A percentile compares a stretch with the other conserved stretches of the same genome.
These are phyloP conservation scores for Choloepus hoffmanni DNA, from an alignment of 2,113 vertebrate genomes.

Conservation along the genomic window DNA sequence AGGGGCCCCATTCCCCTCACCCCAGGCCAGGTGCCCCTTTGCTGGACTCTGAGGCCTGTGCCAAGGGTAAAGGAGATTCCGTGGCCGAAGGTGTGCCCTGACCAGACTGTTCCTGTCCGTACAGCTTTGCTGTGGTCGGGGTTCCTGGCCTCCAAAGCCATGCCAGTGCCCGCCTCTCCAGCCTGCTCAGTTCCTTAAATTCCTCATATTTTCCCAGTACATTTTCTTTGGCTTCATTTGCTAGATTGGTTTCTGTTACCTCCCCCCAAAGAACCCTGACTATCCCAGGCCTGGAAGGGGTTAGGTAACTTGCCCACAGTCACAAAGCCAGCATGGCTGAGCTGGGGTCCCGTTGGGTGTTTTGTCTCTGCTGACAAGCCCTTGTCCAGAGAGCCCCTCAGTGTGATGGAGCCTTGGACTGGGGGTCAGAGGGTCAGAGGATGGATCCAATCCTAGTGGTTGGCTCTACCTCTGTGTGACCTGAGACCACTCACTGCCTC, in stretches of 20 bases:
- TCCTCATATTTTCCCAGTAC: background rate
- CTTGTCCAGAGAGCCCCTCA: background rate
- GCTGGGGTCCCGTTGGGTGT: background rate
- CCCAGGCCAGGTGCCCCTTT: background rate
- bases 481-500: background rate
- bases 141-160: background rate
- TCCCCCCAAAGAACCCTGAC: background rate
- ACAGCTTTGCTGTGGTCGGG: background rate
- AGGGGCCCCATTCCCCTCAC: background rate
- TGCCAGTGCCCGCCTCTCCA: background rate
- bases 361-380: background rate
- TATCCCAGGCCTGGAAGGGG: background rate
- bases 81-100: background rate
- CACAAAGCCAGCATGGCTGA: background rate
- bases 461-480: background rate
- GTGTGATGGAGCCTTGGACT: background rate
- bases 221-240: background rate
- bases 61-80: background rate
- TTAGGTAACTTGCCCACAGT: background rate
- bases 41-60: background rate
- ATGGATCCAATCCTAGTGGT: background rate
- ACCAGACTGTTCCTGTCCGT: background rate
- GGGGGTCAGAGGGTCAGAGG: background rate
- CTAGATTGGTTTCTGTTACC: constrained; percentile 33
- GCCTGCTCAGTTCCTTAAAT: background rate